A percentile compares a stretch with the other conserved stretches of the same genome.
Conservation (phyloP, 2,888 invertebrate genomes). For the Opisthograptis luteolata region DNA sequence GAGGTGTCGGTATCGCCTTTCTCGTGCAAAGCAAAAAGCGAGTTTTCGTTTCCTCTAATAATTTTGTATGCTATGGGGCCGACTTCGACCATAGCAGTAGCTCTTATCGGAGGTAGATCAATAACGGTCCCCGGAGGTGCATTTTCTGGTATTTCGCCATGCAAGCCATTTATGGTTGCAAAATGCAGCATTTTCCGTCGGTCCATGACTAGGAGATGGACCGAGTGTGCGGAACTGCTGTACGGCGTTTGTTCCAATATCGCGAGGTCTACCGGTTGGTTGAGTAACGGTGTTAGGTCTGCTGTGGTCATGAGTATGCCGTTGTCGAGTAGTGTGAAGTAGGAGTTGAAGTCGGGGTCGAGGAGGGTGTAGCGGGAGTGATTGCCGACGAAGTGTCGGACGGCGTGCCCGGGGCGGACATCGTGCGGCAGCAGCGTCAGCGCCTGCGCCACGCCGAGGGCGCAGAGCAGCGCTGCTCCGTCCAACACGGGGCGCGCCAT, state of each 20-base stretch:
- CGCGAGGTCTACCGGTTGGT: conserved; percentile 91
- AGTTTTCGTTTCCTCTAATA: conserved; percentile 89
- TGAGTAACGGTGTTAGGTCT: conserved; percentile 91
- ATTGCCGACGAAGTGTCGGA: conserved; percentile 89
- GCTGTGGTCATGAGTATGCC: conserved; percentile 96
- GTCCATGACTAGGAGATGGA: conserved; percentile 93
- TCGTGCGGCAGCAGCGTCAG: conserved; percentile 93
- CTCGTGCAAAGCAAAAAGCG: conserved; percentile 89
- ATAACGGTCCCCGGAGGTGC: conserved; percentile 88
- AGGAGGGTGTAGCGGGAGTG: conserved; percentile 83
- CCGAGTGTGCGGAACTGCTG: conserved; percentile 90
- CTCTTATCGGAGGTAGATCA: conserved; percentile 88
- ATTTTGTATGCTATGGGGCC: conserved; percentile 92
- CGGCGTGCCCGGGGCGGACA: conserved; percentile 94
- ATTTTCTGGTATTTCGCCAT: conserved; percentile 91
- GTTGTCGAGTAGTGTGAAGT: conserved; percentile 94
- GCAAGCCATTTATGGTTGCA: conserved; percentile 84
- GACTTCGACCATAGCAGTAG: conserved; percentile 86
- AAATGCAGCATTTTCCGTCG: conserved; percentile 92
- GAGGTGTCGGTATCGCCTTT: conserved; percentile 73
- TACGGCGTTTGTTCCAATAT: conserved; percentile 93
- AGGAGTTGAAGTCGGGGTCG: conserved; percentile 92
- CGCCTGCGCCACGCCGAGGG: conserved; percentile 64
- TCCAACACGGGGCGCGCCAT: conserved; percentile 73
- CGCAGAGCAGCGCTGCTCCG: conserved; percentile 72